Base-by-base conservation (phyloP, 2,113 vertebrate genomes). In the Pangasianodon hypophthalmus region DNA sequence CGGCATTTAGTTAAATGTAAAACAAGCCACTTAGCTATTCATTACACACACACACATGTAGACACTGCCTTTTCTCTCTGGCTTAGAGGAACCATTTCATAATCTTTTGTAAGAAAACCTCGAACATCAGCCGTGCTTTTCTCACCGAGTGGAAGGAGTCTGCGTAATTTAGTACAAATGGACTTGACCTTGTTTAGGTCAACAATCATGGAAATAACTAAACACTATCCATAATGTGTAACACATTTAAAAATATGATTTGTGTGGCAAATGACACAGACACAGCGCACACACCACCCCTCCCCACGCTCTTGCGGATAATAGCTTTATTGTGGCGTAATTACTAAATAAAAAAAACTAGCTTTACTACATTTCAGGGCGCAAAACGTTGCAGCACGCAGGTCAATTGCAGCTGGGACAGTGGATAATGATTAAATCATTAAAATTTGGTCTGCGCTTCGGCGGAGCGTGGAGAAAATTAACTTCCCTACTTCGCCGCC, bases 361-460 rank as follows among this genome's bases (percentile, higher is more conserved):
- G 95, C 95, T 97, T 96, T 96, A 97, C 97, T 96, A 94, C 96
- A 93, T 97, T 97, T 97, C 85, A 97, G 96, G 97, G 97, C 97
- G 98, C 97, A 97, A 98, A 97, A 96, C 97, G 97, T 98, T 98
- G 97, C 97, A 96, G 97, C 97, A 96, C 97, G 96, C 86, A 95
- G 98, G 98, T 99, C 98, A 99, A 98, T 98, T 98, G 98, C 97
- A 97, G 97, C 96, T 96, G 96, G 97, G 98, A 97, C 97, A 97
- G 97, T 97, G 97, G 97, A 93, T 99, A 99, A 99, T 99, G 98
- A 99, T 99, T 98, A 99, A 98, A 99, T 99, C 98, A 99, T 99
- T 99, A 99, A 98, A 99, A 99, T 98, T 98, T 98, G 98, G 98
- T 98, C 97, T 98, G 97, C 94, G 98, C 98, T 99, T 99, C 97